phyloP scores from a whole-genome alignment of 2,888 invertebrate genomes.

The Pyrgus malvae region DNA sequence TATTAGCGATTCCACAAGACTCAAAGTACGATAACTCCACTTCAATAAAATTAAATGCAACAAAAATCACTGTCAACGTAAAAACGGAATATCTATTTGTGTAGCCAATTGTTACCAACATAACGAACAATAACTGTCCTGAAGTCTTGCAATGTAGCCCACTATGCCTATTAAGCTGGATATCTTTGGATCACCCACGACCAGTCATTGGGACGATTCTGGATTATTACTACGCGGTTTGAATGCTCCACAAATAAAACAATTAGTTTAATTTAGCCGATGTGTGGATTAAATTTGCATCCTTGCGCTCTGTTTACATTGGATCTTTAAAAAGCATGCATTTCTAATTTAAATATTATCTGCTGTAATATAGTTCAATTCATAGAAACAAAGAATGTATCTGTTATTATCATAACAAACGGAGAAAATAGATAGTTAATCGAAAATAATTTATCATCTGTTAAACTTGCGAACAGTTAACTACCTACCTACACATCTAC shows the following conservation, averaged over 20 bases:
- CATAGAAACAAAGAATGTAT: background rate
- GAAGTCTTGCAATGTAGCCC: conserved; percentile 13
- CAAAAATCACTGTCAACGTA: background rate
- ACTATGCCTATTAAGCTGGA: conserved; percentile 25
- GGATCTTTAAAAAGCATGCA: background rate
- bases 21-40: background rate
- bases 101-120: conserved; percentile 27
- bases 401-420: background rate
- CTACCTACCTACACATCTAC: background rate
- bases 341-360: too few species aligned
- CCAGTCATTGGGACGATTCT: conserved; percentile 30
- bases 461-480: conserved; percentile 6
- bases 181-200: conserved; percentile 29
- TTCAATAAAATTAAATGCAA: background rate
- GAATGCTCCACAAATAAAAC: conserved; percentile 47
- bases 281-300: conserved; percentile 38
- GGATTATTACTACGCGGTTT: conserved; percentile 30
- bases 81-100: conserved; percentile 10
- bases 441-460: conserved; percentile 5
- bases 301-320: conserved; percentile 3
- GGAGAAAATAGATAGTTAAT: background rate
- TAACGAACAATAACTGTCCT: conserved; percentile 26
- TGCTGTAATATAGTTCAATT: too few species aligned
- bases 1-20: background rate
- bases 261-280: conserved; percentile 51